Evolutionary conservation across 2,797 vertebrate species (phyloP).

Genomic region (Myotis daubentonii): DNA sequence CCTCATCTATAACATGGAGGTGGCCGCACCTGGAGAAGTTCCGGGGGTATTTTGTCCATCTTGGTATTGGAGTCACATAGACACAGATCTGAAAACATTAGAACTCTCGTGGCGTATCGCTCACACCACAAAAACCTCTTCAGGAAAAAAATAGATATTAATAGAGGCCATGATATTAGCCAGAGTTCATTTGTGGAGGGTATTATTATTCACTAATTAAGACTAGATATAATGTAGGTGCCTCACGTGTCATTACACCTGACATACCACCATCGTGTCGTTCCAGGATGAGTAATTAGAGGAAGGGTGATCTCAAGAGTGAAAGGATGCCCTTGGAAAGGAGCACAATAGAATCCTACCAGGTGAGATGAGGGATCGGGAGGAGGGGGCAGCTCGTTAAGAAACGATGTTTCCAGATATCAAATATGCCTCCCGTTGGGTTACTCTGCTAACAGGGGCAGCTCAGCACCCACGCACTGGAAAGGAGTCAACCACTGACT

Average conservation of each 20-base stretch:
- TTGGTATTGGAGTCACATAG: not conserved
- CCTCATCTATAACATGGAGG: not conserved
- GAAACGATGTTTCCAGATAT: constrained; percentile 1
- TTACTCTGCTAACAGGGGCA: not conserved
- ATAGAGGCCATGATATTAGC: constrained; percentile 22
- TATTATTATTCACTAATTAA: constrained; percentile 60
- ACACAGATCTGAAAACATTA: not conserved
- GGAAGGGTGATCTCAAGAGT: constrained; percentile 41
- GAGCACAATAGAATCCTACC: not conserved
- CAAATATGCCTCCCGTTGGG: not conserved
- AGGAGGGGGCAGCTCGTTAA: not conserved
- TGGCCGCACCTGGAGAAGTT: not conserved
- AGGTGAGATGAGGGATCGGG: not conserved
- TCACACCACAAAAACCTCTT: not conserved
- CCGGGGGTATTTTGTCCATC: not conserved
- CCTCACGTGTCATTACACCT: constrained; percentile 39
- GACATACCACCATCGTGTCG: not conserved
- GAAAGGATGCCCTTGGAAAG: not conserved
- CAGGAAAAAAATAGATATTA: not conserved
- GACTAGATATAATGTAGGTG: constrained; percentile 1
- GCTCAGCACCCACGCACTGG: not conserved
- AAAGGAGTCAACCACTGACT: not conserved
- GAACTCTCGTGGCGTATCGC: not conserved
- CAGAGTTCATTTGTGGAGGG: constrained; percentile 45
- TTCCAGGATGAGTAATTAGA: constrained; percentile 61